phyloP scores from a whole-genome alignment of 2,113 vertebrate genomes.

The Lepus timidus region DNA sequence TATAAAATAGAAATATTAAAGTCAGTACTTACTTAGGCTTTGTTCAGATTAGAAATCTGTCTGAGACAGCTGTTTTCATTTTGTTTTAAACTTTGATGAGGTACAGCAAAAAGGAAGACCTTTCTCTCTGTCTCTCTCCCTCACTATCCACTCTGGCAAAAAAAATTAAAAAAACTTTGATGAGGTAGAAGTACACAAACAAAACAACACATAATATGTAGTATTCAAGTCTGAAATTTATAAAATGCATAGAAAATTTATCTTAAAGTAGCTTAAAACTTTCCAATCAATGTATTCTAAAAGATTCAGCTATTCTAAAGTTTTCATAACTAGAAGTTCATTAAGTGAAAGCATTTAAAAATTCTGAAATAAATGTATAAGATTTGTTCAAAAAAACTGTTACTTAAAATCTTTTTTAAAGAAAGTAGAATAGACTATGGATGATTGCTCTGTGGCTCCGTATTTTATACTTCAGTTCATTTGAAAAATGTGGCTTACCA shows the following conservation, averaged over 20 bases:
- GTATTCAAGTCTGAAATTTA: slow-evolving; percentile 56
- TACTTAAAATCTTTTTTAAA: background rate
- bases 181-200: background rate
- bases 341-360: slow-evolving; percentile 28
- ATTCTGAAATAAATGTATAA: slow-evolving; percentile 56
- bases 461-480: slow-evolving; percentile 63
- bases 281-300: background rate
- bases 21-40: slow-evolving; percentile 54
- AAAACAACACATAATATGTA: background rate
- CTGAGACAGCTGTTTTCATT: slow-evolving; percentile 2
- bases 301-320: slow-evolving; percentile 46
- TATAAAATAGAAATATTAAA: slow-evolving; percentile 66
- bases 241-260: slow-evolving; percentile 63
- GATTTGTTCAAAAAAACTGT: slow-evolving; percentile 61
- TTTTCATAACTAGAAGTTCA: slow-evolving; percentile 64
- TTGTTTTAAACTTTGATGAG: slow-evolving; percentile 40
- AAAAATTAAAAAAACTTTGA: background rate
- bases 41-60: slow-evolving; percentile 62
- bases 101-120: background rate
- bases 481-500: slow-evolving; percentile 62
- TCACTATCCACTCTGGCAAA: too few relatives aligned
- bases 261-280: slow-evolving; percentile 45
- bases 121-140: too few relatives aligned
- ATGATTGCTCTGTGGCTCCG: slow-evolving; percentile 51
- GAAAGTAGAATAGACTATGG: background rate